Percentiles rank a stretch among this genome's conserved stretches.
These are phyloP conservation scores for Oegoconia quadripuncta DNA, from an alignment of 2,888 invertebrate species.

Conservation along the genomic window DNA sequence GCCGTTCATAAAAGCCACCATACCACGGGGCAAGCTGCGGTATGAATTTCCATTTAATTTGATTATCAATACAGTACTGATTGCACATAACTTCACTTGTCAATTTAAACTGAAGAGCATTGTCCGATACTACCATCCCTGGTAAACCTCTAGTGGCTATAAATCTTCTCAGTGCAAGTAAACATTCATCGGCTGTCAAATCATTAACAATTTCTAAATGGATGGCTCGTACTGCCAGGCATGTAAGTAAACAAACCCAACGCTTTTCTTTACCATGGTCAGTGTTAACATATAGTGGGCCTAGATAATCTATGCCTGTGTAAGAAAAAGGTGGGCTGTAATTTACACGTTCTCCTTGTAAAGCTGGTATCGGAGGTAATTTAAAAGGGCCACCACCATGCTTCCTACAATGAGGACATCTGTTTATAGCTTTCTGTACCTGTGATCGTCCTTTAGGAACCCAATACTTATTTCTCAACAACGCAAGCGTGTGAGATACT, in stretches of 20 bases:
- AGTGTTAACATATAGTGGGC: slow-evolving; percentile 1
- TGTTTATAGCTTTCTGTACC: slow-evolving; percentile 5
- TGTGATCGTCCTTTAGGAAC: slow-evolving; percentile 8
- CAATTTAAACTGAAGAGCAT: slow-evolving; percentile 15
- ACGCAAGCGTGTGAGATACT: slow-evolving; percentile 5
- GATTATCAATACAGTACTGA: slow-evolving; percentile 13
- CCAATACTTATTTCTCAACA: slow-evolving; percentile 8
- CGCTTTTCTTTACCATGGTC: slow-evolving; percentile 1
- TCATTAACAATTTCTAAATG: slow-evolving; percentile 10
- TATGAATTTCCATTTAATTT: no score
- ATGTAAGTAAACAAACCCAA: slow-evolving; percentile 6
- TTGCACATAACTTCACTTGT: slow-evolving; percentile 10
- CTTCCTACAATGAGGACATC: slow-evolving; percentile 1
- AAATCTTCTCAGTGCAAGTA: slow-evolving; percentile 12
- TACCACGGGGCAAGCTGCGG: slow-evolving; percentile 20
- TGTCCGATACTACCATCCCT: slow-evolving; percentile 11
- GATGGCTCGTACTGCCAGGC: slow-evolving; percentile 8
- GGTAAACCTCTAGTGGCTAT: slow-evolving; percentile 13
- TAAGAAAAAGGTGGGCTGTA: slow-evolving; percentile 4
- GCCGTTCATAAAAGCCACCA: slow-evolving; percentile 22
- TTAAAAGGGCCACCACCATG: slow-evolving; percentile 6
- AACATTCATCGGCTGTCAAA: slow-evolving; percentile 8
- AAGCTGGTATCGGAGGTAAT: background rate
- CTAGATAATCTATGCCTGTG: slow-evolving; percentile 7
- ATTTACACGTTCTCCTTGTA: background rate